Evolutionary conservation across 2,888 invertebrate species (phyloP).

Genomic region (Meganola albula): DNA sequence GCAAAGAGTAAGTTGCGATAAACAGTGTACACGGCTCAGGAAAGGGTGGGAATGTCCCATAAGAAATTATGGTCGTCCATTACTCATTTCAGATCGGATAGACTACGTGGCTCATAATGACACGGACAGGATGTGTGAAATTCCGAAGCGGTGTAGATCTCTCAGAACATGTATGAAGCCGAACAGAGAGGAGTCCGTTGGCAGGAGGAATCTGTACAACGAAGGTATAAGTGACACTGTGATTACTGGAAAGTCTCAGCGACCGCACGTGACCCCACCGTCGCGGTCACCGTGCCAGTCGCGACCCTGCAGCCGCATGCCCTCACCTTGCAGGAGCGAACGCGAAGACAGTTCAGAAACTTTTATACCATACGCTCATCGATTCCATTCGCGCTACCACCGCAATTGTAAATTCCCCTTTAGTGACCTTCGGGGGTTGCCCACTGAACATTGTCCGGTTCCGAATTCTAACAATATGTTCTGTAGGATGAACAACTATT

Average conservation of each 20-base stretch:
- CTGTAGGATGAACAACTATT: neutral
- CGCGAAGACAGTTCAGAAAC: slow-evolving; percentile 7
- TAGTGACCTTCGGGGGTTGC: neutral
- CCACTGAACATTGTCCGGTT: neutral
- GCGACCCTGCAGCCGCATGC: slow-evolving; percentile 1
- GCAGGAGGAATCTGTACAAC: slow-evolving; percentile 46
- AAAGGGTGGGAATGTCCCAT: too few species aligned
- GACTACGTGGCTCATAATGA: too few species aligned
- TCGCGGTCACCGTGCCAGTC: neutral
- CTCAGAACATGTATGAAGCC: neutral
- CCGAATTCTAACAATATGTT: neutral
- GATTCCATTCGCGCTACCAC: slow-evolving; percentile 42
- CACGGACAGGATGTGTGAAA: too few species aligned
- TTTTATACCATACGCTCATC: slow-evolving; percentile 39
- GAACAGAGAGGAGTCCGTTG: neutral
- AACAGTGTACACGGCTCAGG: too few species aligned
- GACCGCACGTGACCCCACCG: neutral
- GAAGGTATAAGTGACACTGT: slow-evolving; percentile 49
- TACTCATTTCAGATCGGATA: too few species aligned
- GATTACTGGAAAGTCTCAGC: too few species aligned
- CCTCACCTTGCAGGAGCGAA: neutral
- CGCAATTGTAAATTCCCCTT: slow-evolving; percentile 31
- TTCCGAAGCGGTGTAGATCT: neutral
- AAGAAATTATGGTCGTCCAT: too few species aligned
- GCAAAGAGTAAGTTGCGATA: too few species aligned